Percentiles rank a stretch among this genome's conserved stretches.
Conservation (phyloP, 2,113 vertebrate species). For the Gila orcuttii region DNA sequence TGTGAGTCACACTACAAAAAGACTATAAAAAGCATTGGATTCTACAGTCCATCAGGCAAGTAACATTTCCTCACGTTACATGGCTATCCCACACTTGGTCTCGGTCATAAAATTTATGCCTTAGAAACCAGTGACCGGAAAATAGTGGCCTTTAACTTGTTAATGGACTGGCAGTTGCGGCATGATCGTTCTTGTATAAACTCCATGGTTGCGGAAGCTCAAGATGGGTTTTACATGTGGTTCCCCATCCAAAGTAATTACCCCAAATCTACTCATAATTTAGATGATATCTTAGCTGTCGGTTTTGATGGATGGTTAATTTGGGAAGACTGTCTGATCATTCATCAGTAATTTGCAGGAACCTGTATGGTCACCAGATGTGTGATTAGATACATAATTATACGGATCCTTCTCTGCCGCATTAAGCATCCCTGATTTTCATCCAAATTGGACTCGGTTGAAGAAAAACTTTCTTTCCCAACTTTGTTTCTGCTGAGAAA, state of each 20-base stretch:
- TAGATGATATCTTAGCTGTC: slow-evolving; percentile 54
- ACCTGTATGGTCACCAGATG: slow-evolving; percentile 54
- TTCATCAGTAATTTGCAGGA: slow-evolving; percentile 58
- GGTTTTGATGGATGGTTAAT: slow-evolving; percentile 56
- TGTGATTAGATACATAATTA: slow-evolving; percentile 58
- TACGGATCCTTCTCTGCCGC: slow-evolving; percentile 32
- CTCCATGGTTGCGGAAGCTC: background rate
- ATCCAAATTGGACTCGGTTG: slow-evolving; percentile 36
- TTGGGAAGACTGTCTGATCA: slow-evolving; percentile 52
- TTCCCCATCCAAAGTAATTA: slow-evolving; percentile 42
- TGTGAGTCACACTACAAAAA: slow-evolving; percentile 47
- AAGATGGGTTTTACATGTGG: slow-evolving; percentile 10
- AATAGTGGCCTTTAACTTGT: slow-evolving; percentile 43
- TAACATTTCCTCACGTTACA: slow-evolving; percentile 33
- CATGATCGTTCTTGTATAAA: slow-evolving; percentile 26
- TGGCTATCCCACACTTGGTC: background rate
- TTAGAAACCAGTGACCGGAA: slow-evolving; percentile 22
- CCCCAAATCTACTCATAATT: slow-evolving; percentile 53
- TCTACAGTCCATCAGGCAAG: slow-evolving; percentile 35
- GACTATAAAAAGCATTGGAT: slow-evolving; percentile 52
- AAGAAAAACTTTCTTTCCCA: slow-evolving; percentile 38
- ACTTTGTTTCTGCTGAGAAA: slow-evolving; percentile 28
- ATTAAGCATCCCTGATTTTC: slow-evolving; percentile 35
- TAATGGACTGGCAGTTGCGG: slow-evolving; percentile 7
- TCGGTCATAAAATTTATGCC: slow-evolving; percentile 4